Conservation (phyloP, 2,113 vertebrate genomes). For the Osmerus eperlanus region DNA sequence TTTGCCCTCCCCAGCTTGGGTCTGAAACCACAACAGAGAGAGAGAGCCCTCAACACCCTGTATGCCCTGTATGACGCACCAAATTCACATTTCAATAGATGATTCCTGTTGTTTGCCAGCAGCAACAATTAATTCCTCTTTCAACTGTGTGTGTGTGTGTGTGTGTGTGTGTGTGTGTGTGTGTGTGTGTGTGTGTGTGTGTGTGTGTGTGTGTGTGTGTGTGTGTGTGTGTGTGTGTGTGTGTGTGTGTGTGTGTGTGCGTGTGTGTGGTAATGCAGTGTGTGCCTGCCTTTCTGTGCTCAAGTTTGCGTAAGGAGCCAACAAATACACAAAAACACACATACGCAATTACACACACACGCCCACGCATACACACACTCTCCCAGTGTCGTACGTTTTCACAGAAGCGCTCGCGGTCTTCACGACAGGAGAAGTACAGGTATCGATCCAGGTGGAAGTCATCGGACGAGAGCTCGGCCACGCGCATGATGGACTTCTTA, state of each 20-base stretch:
- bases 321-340: not conserved
- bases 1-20: constrained; percentile 84
- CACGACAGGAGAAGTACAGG: constrained; percentile 84
- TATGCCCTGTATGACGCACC: not conserved
- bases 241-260: too few relatives aligned
- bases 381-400: constrained; percentile 76
- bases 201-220: too few relatives aligned
- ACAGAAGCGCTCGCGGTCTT: constrained; percentile 85
- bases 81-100: not conserved
- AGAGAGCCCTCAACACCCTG: not conserved
- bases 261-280: too few relatives aligned
- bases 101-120: too few relatives aligned
- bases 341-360: not conserved
- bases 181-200: too few relatives aligned
- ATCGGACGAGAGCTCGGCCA: constrained; percentile 85
- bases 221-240: too few relatives aligned
- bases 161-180: too few relatives aligned
- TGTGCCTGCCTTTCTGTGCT: too few relatives aligned
- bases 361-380: not conserved
- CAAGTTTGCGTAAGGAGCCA: too few relatives aligned
- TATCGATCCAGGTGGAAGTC: constrained; percentile 85
- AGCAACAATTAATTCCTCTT: not conserved
- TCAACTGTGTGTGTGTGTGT: not conserved
- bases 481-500: constrained; percentile 85
- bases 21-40: constrained; percentile 64